Conservation (phyloP, 2,113 vertebrate genomes). For the Geococcyx californianus region DNA sequence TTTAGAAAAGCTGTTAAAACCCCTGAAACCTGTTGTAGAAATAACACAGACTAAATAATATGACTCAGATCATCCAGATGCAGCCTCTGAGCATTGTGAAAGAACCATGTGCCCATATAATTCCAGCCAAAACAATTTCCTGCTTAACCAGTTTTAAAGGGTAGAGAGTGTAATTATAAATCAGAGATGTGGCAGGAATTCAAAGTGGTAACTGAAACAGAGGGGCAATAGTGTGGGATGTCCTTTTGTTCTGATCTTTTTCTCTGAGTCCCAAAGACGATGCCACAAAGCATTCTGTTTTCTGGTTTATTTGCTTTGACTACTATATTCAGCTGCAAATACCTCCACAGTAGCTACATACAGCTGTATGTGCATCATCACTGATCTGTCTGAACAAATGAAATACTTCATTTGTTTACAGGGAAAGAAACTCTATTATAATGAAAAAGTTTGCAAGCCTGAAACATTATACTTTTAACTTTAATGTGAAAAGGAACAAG, state of each 20-base stretch:
- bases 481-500: not conserved
- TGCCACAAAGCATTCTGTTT: not conserved
- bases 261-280: not conserved
- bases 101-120: not conserved
- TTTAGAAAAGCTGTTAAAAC: not conserved
- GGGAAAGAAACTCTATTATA: not conserved
- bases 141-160: not conserved
- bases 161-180: not conserved
- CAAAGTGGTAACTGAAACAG: not conserved
- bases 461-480: not conserved
- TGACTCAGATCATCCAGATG: not conserved
- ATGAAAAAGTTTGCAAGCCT: not conserved
- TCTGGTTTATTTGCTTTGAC: not conserved
- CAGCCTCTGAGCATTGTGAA: not conserved
- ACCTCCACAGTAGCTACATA: not conserved
- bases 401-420: conserved; percentile 31
- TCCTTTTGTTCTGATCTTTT: not conserved
- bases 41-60: not conserved
- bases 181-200: not conserved
- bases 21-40: not conserved
- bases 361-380: not conserved
- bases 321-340: not conserved
- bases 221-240: rapidly evolving
- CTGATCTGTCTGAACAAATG: not conserved
- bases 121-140: not conserved